Base-by-base conservation (phyloP, 2,888 invertebrate species). In the Steromphala cineraria region DNA sequence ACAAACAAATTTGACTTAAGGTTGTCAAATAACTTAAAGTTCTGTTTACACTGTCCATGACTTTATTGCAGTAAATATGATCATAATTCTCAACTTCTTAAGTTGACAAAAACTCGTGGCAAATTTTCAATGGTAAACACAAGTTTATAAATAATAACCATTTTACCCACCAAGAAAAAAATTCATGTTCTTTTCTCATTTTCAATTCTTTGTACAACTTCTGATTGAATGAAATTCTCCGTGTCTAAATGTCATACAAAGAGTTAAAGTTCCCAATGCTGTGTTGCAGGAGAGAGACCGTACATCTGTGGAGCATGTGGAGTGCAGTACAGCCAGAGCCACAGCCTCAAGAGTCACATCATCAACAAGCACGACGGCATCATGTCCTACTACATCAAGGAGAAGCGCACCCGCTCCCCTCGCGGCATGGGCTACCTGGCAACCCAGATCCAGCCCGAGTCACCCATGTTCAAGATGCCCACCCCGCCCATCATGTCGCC, bases 241-340 rank as follows among this genome's bases (percentile, higher is more conserved):
- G 8, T 19, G 2, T 56, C 7, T 56, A n/a, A 56, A 56, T 56
- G 56, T 13, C 46, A 36, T 7, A 36, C 36, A 36, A 2, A 55
- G 21, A 19, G n/a, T 19, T 55, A 19, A 55, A 2, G n/a, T 55
- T n/a, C 4, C 21, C 53, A 55, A 15, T 52, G 83, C 86, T 46
- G 46, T 46, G 10, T 46, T 46, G 7, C 87, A 92, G 93, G 93
- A 71, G 92, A 93, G 81, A 85, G 93, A 19, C 93, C 93, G 4
- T 93, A 93, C 85, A 92, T 91, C 80, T 93, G 93, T 85, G 92
- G 93, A 55, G 92, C 91, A 0, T 93, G 93, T 87, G 93, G 93
- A 7, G 93, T 93, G 56, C 91, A 92, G 84, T 93, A 93, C 86
- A 93, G 93, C 81, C 93, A 93, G 82, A 93, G 93, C 80, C 92